Percentiles rank a stretch among this genome's conserved stretches.
These are phyloP conservation scores for Malurus splendens DNA, from an alignment of 2,797 vertebrate genomes.

Conservation along the genomic window DNA sequence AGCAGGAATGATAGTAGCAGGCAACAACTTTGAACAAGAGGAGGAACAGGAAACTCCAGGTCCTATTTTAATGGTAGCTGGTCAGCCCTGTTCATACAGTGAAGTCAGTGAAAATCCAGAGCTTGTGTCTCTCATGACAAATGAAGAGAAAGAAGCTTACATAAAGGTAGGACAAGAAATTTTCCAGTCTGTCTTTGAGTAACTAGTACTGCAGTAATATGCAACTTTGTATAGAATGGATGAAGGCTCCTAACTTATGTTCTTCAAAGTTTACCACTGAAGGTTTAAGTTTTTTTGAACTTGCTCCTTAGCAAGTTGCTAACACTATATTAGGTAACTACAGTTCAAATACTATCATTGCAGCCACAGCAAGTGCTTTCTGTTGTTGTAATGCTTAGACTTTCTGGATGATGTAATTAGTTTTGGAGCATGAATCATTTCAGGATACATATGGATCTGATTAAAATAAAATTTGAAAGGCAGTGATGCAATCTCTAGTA, in stretches of 20 bases:
- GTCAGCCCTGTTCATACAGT: neutral
- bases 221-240: neutral
- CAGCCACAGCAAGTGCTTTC: neutral
- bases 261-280: neutral
- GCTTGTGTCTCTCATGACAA: constrained; percentile 64
- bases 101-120: constrained; percentile 60
- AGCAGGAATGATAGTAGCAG: neutral
- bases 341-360: neutral
- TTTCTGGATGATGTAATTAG: neutral
- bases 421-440: neutral
- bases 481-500: neutral
- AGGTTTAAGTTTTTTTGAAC: neutral
- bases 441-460: neutral
- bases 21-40: neutral
- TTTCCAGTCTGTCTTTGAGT: constrained; percentile 62
- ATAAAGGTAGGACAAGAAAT: constrained; percentile 62
- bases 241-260: neutral
- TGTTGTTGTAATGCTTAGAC: neutral
- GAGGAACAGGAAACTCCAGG: constrained; percentile 26
- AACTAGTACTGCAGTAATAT: neutral
- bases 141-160: constrained; percentile 53
- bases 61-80: constrained; percentile 57
- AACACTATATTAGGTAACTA: neutral
- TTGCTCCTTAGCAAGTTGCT: neutral
- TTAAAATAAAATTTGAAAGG: neutral